Evolutionary conservation across 2,113 vertebrate genomes (phyloP).

Genomic region (Oenanthe oenanthe): DNA sequence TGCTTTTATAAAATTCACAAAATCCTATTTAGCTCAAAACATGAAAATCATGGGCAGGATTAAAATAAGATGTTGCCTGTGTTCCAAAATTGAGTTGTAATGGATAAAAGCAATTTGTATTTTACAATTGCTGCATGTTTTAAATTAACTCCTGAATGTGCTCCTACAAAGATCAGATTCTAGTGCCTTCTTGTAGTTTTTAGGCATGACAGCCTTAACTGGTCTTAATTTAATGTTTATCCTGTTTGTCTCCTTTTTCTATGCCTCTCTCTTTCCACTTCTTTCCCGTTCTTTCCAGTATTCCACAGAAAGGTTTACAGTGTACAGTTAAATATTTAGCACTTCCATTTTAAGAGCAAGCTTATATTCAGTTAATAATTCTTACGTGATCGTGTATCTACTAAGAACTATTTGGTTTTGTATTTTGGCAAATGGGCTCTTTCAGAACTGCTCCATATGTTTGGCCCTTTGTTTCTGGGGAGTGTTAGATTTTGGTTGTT

Average conservation of each 20-base stretch:
- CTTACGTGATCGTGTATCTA: background rate
- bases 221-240: background rate
- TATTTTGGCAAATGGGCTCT: background rate
- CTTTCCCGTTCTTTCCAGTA: background rate
- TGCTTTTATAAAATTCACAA: background rate
- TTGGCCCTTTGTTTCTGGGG: background rate
- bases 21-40: background rate
- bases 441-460: background rate
- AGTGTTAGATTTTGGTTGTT: background rate
- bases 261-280: background rate
- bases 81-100: background rate
- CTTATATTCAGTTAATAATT: background rate
- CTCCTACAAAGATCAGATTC: background rate
- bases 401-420: background rate
- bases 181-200: background rate
- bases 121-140: background rate
- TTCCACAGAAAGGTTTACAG: background rate
- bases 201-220: background rate
- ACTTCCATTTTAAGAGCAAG: background rate
- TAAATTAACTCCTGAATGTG: background rate
- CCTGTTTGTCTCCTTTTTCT: background rate
- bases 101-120: background rate
- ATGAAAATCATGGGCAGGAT: background rate
- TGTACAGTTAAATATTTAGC: background rate
- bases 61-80: background rate